These are phyloP conservation scores for Phalacrocorax pelagicus DNA, from an alignment of 2,113 vertebrate species.

Conservation along the genomic window DNA sequence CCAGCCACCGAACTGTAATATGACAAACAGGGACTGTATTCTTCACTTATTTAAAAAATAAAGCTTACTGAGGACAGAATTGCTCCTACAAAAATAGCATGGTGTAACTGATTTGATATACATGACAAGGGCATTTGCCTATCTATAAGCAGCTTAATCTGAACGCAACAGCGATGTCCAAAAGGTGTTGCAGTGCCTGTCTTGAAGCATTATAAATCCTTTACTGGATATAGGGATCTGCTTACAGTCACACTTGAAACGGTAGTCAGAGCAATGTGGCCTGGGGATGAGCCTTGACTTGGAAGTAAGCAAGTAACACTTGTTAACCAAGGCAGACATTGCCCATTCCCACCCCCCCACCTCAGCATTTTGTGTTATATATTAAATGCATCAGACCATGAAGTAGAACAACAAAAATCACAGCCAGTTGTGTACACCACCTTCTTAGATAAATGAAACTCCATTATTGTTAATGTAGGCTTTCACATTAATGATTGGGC, in stretches of 20 bases:
- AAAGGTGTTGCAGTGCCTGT: neutral
- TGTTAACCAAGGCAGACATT: neutral
- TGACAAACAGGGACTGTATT: neutral
- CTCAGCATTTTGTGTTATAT: neutral
- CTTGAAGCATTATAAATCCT: neutral
- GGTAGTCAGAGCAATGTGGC: fast-evolving
- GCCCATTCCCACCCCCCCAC: neutral
- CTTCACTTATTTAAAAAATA: conserved; percentile 17
- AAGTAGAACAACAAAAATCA: neutral
- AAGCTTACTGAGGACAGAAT: neutral
- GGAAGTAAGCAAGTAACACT: neutral
- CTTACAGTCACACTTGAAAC: neutral
- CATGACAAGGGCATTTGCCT: fast-evolving
- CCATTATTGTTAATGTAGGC: neutral
- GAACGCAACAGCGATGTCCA: neutral
- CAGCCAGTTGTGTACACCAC: fast-evolving
- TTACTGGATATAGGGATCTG: neutral
- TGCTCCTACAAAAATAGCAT: neutral
- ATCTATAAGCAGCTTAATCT: neutral
- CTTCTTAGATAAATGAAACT: neutral
- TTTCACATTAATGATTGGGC: neutral
- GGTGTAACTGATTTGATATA: neutral
- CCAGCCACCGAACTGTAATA: neutral
- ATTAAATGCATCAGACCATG: neutral
- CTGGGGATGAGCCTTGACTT: neutral